phyloP scores from a whole-genome alignment of 2,797 vertebrate species.

The Falco biarmicus region DNA sequence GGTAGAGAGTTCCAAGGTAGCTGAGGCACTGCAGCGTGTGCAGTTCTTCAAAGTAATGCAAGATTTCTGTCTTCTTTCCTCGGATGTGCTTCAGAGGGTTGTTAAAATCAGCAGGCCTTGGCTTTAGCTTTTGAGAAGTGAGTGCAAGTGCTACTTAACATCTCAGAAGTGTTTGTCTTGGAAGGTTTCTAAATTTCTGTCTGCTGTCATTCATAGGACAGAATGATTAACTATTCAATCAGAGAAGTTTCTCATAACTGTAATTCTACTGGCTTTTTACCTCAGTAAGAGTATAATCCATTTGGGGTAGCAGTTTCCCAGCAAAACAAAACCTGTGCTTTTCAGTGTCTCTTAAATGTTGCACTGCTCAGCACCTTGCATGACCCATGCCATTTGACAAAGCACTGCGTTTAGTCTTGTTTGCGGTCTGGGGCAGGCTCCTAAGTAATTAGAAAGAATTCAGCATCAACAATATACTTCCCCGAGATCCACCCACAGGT shows the following conservation, averaged over 20 bases:
- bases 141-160: not conserved
- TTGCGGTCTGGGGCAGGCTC: not conserved
- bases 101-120: not conserved
- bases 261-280: not conserved
- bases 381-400: fast-evolving
- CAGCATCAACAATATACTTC: not conserved
- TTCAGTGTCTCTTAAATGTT: not conserved
- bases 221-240: not conserved
- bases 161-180: not conserved
- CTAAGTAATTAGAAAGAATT: not conserved
- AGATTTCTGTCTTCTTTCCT: not conserved
- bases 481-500: not conserved
- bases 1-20: not conserved
- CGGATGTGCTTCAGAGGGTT: not conserved
- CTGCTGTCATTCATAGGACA: not conserved
- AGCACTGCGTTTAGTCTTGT: fast-evolving
- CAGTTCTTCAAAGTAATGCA: not conserved
- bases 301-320: not conserved
- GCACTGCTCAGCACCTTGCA: not conserved
- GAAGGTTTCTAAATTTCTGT: not conserved
- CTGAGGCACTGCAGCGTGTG: not conserved
- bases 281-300: not conserved
- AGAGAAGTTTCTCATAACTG: not conserved
- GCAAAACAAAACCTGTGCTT: not conserved
- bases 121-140: not conserved